Conservation (phyloP, 2,113 vertebrate genomes). For the Gorsachius goisagi region DNA sequence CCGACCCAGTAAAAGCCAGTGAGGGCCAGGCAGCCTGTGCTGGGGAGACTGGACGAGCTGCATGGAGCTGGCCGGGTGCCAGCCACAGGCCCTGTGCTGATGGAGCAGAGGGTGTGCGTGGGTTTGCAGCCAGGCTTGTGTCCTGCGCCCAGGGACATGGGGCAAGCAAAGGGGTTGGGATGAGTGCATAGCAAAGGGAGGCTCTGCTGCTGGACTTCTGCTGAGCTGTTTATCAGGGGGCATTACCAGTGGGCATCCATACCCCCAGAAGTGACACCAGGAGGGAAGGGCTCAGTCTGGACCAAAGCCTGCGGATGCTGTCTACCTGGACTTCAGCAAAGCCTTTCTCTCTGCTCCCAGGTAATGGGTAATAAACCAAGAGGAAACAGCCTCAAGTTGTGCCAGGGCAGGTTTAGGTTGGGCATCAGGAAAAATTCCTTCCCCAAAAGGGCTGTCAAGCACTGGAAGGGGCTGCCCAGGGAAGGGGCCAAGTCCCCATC, state of each 20-base stretch:
- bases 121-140: background rate
- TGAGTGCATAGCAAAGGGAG: rapidly evolving
- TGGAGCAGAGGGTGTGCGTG: rapidly evolving
- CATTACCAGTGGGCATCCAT: rapidly evolving
- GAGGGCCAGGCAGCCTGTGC: background rate
- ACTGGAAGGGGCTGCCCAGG: too few species aligned
- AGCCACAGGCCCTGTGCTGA: rapidly evolving
- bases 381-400: too few species aligned
- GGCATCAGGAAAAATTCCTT: too few species aligned
- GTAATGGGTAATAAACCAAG: too few species aligned
- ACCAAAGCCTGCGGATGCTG: too few species aligned
- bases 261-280: background rate
- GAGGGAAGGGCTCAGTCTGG: background rate
- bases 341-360: too few species aligned
- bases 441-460: too few species aligned
- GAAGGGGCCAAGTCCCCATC: too few species aligned
- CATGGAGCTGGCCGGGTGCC: rapidly evolving
- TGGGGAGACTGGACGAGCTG: background rate
- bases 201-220: background rate
- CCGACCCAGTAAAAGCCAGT: background rate
- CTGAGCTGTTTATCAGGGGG: background rate
- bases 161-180: rapidly evolving
- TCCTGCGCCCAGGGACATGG: background rate
- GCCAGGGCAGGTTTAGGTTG: too few species aligned
- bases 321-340: too few species aligned